Conservation (phyloP, 2,888 invertebrate species). For the Cacoxenus indagator region DNA sequence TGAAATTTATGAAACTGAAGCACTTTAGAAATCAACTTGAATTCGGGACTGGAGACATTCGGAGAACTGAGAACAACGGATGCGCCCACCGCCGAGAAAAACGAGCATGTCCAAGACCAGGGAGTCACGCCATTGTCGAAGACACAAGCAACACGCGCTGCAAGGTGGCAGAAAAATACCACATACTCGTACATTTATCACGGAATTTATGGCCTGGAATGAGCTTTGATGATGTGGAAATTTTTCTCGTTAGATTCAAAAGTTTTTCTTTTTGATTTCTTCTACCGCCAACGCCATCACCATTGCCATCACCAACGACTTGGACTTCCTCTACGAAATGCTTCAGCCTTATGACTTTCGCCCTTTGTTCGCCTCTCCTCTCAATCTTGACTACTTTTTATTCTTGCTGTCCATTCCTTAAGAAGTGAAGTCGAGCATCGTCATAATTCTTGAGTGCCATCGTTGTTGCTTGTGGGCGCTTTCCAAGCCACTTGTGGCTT, state of each 20-base stretch:
- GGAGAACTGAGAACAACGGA: neutral
- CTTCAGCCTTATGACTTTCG: neutral
- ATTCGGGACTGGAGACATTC: slow-evolving; percentile 27
- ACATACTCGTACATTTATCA: slow-evolving; percentile 66
- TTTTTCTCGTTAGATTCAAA: slow-evolving; percentile 68
- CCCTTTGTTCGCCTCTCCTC: neutral
- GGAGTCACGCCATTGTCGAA: slow-evolving; percentile 23
- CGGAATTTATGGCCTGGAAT: slow-evolving; percentile 71
- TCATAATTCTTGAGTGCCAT: slow-evolving; percentile 30
- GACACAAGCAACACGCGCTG: slow-evolving; percentile 30
- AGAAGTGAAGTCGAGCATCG: neutral
- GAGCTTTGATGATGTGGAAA: slow-evolving; percentile 71
- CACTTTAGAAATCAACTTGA: slow-evolving; percentile 49
- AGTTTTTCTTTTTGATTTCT: slow-evolving; percentile 38
- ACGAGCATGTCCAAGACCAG: slow-evolving; percentile 29
- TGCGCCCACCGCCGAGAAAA: neutral
- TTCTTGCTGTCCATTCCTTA: neutral
- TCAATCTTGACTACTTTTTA: neutral
- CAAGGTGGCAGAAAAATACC: neutral
- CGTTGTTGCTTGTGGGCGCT: neutral
- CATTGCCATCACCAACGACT: too few relatives aligned
- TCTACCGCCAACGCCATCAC: neutral
- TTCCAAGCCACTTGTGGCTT: slow-evolving; percentile 61
- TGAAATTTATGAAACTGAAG: slow-evolving; percentile 56
- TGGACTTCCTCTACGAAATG: neutral